Conservation (phyloP, 2,797 vertebrate genomes). For the Rhynchonycteris naso region DNA sequence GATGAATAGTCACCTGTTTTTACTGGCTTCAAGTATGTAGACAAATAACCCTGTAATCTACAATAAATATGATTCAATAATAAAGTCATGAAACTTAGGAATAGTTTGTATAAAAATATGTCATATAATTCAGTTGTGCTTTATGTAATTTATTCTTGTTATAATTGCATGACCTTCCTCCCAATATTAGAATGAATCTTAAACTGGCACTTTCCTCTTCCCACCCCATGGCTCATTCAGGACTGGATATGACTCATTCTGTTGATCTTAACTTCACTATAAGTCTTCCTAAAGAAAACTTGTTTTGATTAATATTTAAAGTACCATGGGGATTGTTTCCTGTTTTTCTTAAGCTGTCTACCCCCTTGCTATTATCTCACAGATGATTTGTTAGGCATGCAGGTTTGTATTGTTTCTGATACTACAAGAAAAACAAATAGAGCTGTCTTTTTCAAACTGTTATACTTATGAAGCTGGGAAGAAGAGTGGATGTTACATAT, state of each 20-base stretch:
- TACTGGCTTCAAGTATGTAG: neutral
- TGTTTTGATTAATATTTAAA: slow-evolving; percentile 75
- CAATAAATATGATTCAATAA: slow-evolving; percentile 44
- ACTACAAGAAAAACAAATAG: slow-evolving; percentile 59
- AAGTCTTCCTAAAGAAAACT: slow-evolving; percentile 72
- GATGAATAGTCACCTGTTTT: neutral
- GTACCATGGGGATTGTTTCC: slow-evolving; percentile 68
- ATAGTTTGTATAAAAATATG: neutral
- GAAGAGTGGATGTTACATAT: neutral
- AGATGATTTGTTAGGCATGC: slow-evolving; percentile 74
- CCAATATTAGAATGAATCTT: slow-evolving; percentile 55
- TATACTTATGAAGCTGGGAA: slow-evolving; percentile 31
- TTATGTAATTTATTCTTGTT: slow-evolving; percentile 51
- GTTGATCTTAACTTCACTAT: slow-evolving; percentile 56
- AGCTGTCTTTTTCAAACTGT: slow-evolving; percentile 39
- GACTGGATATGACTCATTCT: slow-evolving; percentile 73
- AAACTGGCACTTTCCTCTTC: slow-evolving; percentile 15
- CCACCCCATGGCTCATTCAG: neutral
- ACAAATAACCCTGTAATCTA: neutral
- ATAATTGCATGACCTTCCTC: slow-evolving; percentile 58
- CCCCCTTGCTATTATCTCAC: slow-evolving; percentile 56
- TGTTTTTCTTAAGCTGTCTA: slow-evolving; percentile 70
- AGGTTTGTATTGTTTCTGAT: slow-evolving; percentile 67
- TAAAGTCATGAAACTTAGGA: slow-evolving; percentile 23
- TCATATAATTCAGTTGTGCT: slow-evolving; percentile 1